These are phyloP conservation scores for Ischnura elegans DNA, from an alignment of 2,888 invertebrate species.

Conservation along the genomic window DNA sequence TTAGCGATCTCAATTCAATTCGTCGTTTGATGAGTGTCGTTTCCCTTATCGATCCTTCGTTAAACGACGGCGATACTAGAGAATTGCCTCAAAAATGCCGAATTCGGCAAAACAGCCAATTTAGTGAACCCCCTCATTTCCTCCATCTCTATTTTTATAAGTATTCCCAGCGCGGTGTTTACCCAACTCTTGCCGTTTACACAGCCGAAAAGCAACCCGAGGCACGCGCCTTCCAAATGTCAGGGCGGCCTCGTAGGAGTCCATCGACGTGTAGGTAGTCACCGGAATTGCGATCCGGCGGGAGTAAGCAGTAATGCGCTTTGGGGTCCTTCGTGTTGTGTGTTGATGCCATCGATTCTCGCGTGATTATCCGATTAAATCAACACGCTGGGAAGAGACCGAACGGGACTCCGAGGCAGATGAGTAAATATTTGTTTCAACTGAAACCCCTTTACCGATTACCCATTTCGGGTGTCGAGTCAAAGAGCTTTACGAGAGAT, in stretches of 20 bases:
- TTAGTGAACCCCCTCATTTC: not conserved
- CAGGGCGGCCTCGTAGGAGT: not conserved
- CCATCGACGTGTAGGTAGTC: not conserved
- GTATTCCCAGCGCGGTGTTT: no score
- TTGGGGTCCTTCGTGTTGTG: not conserved
- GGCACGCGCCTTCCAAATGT: not conserved
- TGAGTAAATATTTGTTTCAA: not conserved
- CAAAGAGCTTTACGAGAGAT: not conserved
- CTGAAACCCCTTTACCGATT: not conserved
- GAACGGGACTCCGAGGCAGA: not conserved
- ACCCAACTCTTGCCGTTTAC: not conserved
- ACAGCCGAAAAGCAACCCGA: not conserved
- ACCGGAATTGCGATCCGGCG: not conserved
- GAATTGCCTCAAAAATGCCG: no score
- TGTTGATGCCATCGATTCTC: not conserved
- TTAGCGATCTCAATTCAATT: no score
- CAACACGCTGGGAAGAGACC: constrained; percentile 2
- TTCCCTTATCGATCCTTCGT: no score
- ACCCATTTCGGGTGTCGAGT: not conserved
- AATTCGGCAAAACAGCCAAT: no score
- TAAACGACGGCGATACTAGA: no score
- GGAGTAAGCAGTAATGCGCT: not conserved
- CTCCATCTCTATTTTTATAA: not conserved
- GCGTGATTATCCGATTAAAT: not conserved
- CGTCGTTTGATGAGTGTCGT: no score